Evolutionary conservation across 2,113 vertebrate species (phyloP), one percentile per base, ranked within the genome.

Genomic region (Himantopus leucocephalus): DNA sequence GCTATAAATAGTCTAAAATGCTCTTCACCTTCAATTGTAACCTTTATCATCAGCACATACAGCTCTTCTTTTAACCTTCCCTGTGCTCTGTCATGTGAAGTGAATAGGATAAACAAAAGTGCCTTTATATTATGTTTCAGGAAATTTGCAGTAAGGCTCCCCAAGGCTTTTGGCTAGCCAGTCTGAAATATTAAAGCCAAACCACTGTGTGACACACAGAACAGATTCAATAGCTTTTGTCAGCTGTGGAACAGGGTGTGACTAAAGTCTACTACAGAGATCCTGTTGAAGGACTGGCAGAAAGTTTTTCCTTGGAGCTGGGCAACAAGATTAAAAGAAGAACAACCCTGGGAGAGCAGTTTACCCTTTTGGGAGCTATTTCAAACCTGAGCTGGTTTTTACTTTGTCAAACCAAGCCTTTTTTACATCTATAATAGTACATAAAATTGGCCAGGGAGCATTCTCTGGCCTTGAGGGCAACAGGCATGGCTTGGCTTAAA

Each of bases 111-210:
- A 86, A 95, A 39, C 22, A 76, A 68, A 95, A 97, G 41, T 85
- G 60, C 48, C 60, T 94, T 97, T 94, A 88, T 79, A 73, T 80
- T 52, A 26, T 48, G 58, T 96, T 96, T 93, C 90, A 96, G 37
- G 50, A 92, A 85, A 67, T 79, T 80, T 96, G 39, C 32, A 74
- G 90, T 90, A 91, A 82, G 62, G 53, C 90, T 87, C n/a, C 50
- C 47, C 75, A 90, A 83, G 76, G 81, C 73, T 94, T 37, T 93
- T 94, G 74, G 45, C 66, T 97, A 86, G 66, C 17, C 50, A 81
- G 45, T 85, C 45, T 53, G 84, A 7, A 86, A 70, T 74, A 75
- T 90, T 81, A 85, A 78, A 88, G 85, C 66, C 35, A 75, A 86
- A 55, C 17, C 19, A 35, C 19, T 4, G 0, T 50, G 37, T 88